These are phyloP conservation scores for Cynaeus angustus DNA, from an alignment of 2,888 invertebrate genomes.

Conservation along the genomic window DNA sequence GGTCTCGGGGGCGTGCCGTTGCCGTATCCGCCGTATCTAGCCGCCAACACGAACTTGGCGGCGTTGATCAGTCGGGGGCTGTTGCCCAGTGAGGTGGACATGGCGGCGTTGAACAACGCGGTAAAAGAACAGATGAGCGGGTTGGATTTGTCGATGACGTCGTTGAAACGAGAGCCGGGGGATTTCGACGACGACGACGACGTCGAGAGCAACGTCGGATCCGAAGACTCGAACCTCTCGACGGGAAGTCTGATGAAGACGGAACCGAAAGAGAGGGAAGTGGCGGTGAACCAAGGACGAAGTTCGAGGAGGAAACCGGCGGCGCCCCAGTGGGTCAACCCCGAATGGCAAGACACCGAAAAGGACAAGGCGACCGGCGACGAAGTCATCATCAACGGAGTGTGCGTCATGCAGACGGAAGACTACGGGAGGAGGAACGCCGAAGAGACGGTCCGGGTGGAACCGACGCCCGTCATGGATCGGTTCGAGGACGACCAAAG, in stretches of 20 bases:
- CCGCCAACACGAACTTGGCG: constrained; percentile 83
- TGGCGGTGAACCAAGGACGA: constrained; percentile 68
- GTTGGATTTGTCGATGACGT: constrained; percentile 89
- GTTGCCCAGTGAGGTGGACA: constrained; percentile 76
- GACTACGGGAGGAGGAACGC: constrained; percentile 76
- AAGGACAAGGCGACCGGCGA: constrained; percentile 76
- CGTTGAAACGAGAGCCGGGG: constrained; percentile 84
- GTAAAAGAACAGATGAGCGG: constrained; percentile 89
- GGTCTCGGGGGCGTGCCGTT: constrained; percentile 85
- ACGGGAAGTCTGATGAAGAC: constrained; percentile 74
- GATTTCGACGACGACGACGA: constrained; percentile 89
- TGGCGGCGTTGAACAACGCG: constrained; percentile 74
- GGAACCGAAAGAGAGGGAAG: constrained; percentile 72
- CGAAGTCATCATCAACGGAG: constrained; percentile 94
- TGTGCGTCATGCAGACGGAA: constrained; percentile 92
- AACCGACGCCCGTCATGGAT: constrained; percentile 83
- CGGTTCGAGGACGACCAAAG: constrained; percentile 75
- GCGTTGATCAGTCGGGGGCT: constrained; percentile 83
- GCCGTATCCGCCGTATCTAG: constrained; percentile 86
- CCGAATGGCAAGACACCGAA: constrained; percentile 89
- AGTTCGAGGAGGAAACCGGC: constrained; percentile 90
- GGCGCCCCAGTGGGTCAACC: constrained; percentile 98
- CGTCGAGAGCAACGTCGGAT: constrained; percentile 83
- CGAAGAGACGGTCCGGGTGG: constrained; percentile 84
- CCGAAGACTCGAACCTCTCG: constrained; percentile 76